Evolutionary conservation across 2,888 invertebrate genomes (phyloP).

Genomic region (Coenonympha glycerion): DNA sequence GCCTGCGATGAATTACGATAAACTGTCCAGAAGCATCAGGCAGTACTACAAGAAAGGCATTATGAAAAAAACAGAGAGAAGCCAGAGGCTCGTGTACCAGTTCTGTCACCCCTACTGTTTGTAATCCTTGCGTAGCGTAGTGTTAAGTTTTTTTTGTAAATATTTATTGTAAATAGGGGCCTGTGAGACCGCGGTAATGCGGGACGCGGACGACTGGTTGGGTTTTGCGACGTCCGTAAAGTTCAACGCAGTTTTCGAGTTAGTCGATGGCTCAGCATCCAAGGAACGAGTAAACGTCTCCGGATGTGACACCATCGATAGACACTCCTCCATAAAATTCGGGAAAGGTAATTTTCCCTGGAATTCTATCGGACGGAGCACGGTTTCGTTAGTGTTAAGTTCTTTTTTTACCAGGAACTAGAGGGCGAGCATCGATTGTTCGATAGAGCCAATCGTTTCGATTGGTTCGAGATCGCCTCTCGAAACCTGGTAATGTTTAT

Average conservation of each 20-base stretch:
- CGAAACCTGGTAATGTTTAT: conserved; percentile 85
- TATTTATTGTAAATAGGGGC: conserved; percentile 48
- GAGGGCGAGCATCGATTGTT: conserved; percentile 33
- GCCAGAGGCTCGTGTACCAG: conserved; percentile 98
- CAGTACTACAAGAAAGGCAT: conserved; percentile 99
- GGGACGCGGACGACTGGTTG: conserved; percentile 53
- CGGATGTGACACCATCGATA: conserved; percentile 45
- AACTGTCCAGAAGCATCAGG: conserved; percentile 95
- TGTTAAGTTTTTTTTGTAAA: conserved; percentile 54
- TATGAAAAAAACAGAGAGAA: conserved; percentile 99
- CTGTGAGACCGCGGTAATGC: conserved; percentile 70
- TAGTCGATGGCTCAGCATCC: conserved; percentile 42
- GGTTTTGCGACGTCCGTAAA: conserved; percentile 56
- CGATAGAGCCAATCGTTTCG: conserved; percentile 29
- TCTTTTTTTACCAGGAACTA: conserved; percentile 69
- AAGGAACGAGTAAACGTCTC: conserved; percentile 36
- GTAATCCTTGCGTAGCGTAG: conserved; percentile 62
- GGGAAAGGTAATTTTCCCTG: conserved; percentile 75
- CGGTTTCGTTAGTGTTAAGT: conserved; percentile 55
- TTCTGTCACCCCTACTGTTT: conserved; percentile 96
- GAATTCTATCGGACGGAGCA: conserved; percentile 67
- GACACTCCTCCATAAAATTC: conserved; percentile 67
- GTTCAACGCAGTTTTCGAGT: conserved; percentile 48
- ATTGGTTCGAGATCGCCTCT: conserved; percentile 41
- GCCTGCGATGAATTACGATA: conserved; percentile 99